phyloP scores from a whole-genome alignment of 2,113 vertebrate species.

The Melanerpes aurifrons region DNA sequence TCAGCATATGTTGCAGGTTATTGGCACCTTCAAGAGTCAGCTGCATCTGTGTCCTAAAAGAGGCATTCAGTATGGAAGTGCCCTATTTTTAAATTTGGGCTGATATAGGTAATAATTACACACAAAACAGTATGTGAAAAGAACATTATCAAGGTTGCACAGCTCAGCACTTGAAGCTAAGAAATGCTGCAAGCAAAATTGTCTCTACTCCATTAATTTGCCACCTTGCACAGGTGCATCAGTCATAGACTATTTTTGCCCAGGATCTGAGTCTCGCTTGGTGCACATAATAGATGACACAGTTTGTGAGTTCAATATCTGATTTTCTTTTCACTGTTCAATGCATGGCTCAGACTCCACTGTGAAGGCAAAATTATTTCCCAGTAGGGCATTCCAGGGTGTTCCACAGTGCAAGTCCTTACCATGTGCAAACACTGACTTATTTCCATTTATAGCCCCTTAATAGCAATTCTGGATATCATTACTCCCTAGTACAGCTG shows the following conservation, averaged over 20 bases:
- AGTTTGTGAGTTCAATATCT: slow-evolving; percentile 20
- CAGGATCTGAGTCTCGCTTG: not conserved
- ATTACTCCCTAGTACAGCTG: not conserved
- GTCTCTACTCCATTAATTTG: slow-evolving; percentile 59
- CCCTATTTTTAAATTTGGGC: slow-evolving; percentile 58
- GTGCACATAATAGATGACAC: slow-evolving; percentile 17
- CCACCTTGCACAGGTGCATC: slow-evolving; percentile 52
- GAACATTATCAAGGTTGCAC: slow-evolving; percentile 64
- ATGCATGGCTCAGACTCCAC: not conserved
- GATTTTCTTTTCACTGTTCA: slow-evolving; percentile 25
- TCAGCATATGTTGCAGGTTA: not conserved
- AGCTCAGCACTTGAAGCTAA: slow-evolving; percentile 61
- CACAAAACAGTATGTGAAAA: slow-evolving; percentile 47
- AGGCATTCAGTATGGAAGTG: not conserved
- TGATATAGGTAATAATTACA: slow-evolving; percentile 61
- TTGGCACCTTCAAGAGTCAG: slow-evolving; percentile 23
- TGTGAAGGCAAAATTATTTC: slow-evolving; percentile 22
- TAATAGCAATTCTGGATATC: not conserved
- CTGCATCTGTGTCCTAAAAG: not conserved
- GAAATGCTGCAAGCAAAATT: slow-evolving; percentile 35
- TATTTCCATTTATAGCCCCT: not conserved
- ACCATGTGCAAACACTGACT: not conserved
- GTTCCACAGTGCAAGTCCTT: not conserved
- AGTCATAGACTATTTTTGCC: slow-evolving; percentile 45
- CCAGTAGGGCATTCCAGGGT: not conserved